A percentile compares a stretch with the other conserved stretches of the same genome.
Evolutionary conservation across 1,140 invertebrate genomes (phyloP).

Genomic region (Drepana arcuata): DNA sequence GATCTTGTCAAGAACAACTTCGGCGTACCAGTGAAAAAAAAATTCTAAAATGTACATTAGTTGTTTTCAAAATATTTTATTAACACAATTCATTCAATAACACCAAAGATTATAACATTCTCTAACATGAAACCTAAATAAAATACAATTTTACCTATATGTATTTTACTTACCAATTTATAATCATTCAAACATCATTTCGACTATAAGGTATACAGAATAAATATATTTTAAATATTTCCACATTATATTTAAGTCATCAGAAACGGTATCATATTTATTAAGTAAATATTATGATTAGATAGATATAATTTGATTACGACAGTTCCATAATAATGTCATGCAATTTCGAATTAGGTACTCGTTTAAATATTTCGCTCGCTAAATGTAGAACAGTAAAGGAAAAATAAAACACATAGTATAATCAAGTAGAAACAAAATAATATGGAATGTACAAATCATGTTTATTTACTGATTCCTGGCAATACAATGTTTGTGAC

Average conservation of each 20-base stretch:
- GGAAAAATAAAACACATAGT: slow-evolving; percentile 68
- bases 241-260: slow-evolving; percentile 54
- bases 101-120: slow-evolving; percentile 73
- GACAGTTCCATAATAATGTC: slow-evolving; percentile 48
- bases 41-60: slow-evolving; percentile 63
- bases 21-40: no score
- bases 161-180: slow-evolving; percentile 68
- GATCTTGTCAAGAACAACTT: no score
- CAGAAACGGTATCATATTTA: slow-evolving; percentile 52
- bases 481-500: slow-evolving; percentile 71
- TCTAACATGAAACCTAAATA: slow-evolving; percentile 71
- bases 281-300: slow-evolving; percentile 11
- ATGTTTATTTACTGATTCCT: slow-evolving; percentile 73
- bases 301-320: slow-evolving; percentile 32
- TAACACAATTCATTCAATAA: slow-evolving; percentile 75
- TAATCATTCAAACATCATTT: slow-evolving; percentile 71
- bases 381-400: slow-evolving; percentile 42
- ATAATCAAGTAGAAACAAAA: slow-evolving; percentile 72
- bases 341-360: slow-evolving; percentile 39
- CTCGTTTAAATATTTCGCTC: slow-evolving; percentile 34
- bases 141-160: slow-evolving; percentile 68
- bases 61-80: slow-evolving; percentile 73
- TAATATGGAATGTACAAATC: slow-evolving; percentile 80
- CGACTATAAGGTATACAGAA: slow-evolving; percentile 70
- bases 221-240: slow-evolving; percentile 65